Percentiles rank a stretch among this genome's conserved stretches.
Evolutionary conservation across 2,113 vertebrate species (phyloP).

Genomic region (Pomatorhinus ruficollis): DNA sequence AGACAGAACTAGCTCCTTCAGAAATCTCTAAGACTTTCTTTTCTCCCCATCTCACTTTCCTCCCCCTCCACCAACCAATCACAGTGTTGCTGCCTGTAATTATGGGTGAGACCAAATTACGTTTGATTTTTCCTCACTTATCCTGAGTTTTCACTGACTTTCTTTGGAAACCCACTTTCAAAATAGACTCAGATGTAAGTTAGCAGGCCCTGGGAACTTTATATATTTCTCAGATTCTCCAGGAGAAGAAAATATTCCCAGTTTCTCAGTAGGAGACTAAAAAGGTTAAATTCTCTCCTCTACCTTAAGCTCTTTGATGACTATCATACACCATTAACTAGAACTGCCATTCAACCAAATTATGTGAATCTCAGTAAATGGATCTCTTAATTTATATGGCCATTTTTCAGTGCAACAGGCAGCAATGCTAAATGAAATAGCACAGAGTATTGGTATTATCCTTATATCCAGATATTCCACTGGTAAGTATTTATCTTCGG

Average conservation of each 20-base stretch:
- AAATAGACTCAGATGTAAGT: neutral
- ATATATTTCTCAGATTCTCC: neutral
- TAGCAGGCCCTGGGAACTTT: neutral
- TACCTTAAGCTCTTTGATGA: neutral
- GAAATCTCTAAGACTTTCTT: neutral
- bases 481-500: neutral
- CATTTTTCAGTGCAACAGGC: neutral
- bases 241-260: neutral
- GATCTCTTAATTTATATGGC: neutral
- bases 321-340: neutral
- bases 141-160: neutral
- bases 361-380: neutral
- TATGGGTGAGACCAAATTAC: neutral
- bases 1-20: neutral
- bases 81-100: neutral
- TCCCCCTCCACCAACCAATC: neutral
- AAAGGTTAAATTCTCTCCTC: neutral
- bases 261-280: neutral
- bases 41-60: neutral
- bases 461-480: neutral
- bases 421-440: neutral
- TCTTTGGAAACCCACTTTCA: neutral
- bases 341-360: neutral
- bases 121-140: neutral
- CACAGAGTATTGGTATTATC: too few relatives aligned